A percentile compares a stretch with the other conserved stretches of the same genome.
Conservation (phyloP, 1,140 invertebrate species). For the Ctenoplectra terminalis region DNA sequence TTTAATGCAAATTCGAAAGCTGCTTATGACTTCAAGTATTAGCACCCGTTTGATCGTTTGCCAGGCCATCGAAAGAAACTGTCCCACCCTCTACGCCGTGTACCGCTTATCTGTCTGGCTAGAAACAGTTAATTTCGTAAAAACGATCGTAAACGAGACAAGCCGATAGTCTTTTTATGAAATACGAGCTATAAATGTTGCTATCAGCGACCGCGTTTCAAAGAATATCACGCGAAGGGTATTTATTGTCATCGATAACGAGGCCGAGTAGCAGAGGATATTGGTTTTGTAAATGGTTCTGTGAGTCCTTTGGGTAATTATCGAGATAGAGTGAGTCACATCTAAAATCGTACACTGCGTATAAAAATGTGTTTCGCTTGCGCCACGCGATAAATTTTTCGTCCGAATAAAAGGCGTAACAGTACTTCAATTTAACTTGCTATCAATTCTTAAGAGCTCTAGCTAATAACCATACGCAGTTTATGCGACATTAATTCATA, state of each 20-base stretch:
- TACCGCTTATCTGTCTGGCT: not conserved
- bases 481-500: no score
- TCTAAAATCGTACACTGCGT: no score
- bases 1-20: constrained; percentile 36
- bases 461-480: no score
- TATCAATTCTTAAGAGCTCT: no score
- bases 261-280: no score
- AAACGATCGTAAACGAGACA: constrained; percentile 27
- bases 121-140: constrained; percentile 1
- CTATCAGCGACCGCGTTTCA: not conserved
- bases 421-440: no score
- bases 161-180: constrained; percentile 21
- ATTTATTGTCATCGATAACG: not conserved
- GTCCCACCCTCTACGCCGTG: not conserved
- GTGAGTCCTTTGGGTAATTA: no score
- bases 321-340: no score
- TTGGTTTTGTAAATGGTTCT: no score
- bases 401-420: no score
- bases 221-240: not conserved
- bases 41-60: constrained; percentile 8
- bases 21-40: not conserved
- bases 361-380: no score
- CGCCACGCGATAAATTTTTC: no score
- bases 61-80: not conserved
- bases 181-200: constrained; percentile 20